These are phyloP conservation scores for Diploptera punctata DNA, from an alignment of 2,888 invertebrate genomes.

Conservation along the genomic window DNA sequence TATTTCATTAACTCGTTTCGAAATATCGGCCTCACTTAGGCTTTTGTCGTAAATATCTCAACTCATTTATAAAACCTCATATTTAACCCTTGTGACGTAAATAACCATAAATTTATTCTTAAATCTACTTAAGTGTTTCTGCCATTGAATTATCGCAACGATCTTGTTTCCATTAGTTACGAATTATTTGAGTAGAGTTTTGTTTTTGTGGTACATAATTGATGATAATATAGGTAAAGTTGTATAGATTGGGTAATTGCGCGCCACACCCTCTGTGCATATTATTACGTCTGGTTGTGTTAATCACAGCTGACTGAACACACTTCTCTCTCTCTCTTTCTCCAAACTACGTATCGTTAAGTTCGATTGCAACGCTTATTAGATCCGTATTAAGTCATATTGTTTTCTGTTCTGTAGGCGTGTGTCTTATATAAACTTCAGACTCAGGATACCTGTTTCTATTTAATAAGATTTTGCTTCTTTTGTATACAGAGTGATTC, in stretches of 20 bases:
- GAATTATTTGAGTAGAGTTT: neutral
- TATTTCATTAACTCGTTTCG: no score
- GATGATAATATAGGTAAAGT: neutral
- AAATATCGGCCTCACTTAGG: no score
- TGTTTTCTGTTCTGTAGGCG: neutral
- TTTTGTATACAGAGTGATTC: no score
- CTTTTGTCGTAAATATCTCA: no score
- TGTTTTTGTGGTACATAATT: no score
- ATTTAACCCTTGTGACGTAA: no score
- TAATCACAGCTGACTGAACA: conserved; percentile 4
- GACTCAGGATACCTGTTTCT: neutral
- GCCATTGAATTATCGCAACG: no score
- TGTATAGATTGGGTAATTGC: neutral
- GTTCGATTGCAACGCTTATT: neutral
- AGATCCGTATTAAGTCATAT: neutral
- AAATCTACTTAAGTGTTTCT: no score
- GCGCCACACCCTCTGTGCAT: neutral
- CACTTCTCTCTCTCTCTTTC: neutral
- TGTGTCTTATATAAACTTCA: neutral
- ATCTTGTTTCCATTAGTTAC: neutral
- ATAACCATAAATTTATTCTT: no score
- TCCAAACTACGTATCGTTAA: neutral
- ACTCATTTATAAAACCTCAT: no score
- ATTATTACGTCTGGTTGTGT: conserved; percentile 3
- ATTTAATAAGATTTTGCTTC: neutral